Conservation (phyloP, 23 tunicate species). For the Halocynthia aurantium region DNA sequence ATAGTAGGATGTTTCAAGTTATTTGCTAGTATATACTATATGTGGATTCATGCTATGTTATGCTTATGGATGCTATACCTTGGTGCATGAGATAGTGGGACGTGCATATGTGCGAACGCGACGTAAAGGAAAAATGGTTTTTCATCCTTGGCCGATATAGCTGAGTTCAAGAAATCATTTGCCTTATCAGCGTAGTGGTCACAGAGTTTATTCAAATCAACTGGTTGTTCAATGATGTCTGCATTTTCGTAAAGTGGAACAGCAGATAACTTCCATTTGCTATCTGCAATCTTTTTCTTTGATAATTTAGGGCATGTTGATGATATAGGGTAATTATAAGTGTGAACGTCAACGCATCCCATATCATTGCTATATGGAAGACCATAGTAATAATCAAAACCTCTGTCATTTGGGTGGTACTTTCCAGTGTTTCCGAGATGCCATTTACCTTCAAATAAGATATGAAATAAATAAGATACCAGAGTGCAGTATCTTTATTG, state of each 20-base stretch:
- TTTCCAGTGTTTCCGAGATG: slow-evolving; percentile 67
- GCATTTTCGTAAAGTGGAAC: slow-evolving; percentile 59
- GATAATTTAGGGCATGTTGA: slow-evolving; percentile 38
- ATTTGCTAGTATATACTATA: too few relatives aligned
- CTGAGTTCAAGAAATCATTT: slow-evolving; percentile 27
- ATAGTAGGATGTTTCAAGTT: too few relatives aligned
- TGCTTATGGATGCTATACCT: slow-evolving; percentile 19
- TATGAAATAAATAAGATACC: neutral
- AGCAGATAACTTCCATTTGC: slow-evolving; percentile 7
- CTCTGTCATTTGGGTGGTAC: slow-evolving; percentile 62
- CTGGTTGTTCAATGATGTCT: slow-evolving; percentile 77
- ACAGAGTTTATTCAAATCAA: slow-evolving; percentile 43
- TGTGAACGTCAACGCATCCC: slow-evolving; percentile 79
- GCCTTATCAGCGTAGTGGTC: slow-evolving; percentile 74
- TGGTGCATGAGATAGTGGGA: slow-evolving; percentile 62
- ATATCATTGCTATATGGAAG: slow-evolving; percentile 89
- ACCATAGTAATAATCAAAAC: slow-evolving; percentile 79
- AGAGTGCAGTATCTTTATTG: neutral
- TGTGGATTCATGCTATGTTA: too few relatives aligned
- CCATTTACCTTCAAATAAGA: slow-evolving; percentile 57
- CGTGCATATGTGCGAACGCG: slow-evolving; percentile 80
- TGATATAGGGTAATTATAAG: slow-evolving; percentile 37
- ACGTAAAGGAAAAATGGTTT: slow-evolving; percentile 70
- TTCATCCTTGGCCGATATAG: slow-evolving; percentile 7
- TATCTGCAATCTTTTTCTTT: neutral